phyloP scores from a whole-genome alignment of 2,113 vertebrate genomes.

The Scortum barcoo region DNA sequence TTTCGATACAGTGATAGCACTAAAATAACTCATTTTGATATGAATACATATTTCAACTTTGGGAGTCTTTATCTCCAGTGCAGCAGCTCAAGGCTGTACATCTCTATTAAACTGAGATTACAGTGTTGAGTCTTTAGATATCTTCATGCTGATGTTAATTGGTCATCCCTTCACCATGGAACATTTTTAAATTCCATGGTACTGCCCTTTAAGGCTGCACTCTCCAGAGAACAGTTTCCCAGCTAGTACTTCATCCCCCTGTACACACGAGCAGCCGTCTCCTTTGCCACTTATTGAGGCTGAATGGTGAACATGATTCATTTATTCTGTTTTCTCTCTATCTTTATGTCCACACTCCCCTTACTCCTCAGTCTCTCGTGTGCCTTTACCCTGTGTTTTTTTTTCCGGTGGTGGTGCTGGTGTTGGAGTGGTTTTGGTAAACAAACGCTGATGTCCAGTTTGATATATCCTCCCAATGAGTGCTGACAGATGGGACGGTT shows the following conservation, averaged over 20 bases:
- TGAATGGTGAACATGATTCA: slow-evolving; percentile 41
- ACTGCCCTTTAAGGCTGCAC: slow-evolving; percentile 14
- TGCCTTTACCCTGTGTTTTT: background rate
- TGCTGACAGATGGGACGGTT: slow-evolving; percentile 13
- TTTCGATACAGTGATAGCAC: background rate
- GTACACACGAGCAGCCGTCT: background rate
- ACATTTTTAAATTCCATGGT: background rate
- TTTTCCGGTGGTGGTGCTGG: background rate
- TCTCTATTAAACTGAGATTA: slow-evolving; percentile 10
- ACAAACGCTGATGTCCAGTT: slow-evolving; percentile 43
- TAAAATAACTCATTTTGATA: background rate
- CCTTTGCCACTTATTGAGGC: background rate
- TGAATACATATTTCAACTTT: background rate
- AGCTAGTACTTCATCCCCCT: background rate
- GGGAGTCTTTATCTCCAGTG: background rate
- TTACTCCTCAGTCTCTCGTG: background rate
- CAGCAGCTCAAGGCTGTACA: background rate
- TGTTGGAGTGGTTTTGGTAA: slow-evolving; percentile 38
- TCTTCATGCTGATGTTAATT: slow-evolving; percentile 23
- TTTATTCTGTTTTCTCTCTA: slow-evolving; percentile 36
- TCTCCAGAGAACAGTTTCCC: background rate
- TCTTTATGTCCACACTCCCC: background rate
- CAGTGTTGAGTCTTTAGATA: background rate
- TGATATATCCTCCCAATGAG: slow-evolving; percentile 40
- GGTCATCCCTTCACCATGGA: background rate